Base-by-base conservation (phyloP, 2,113 vertebrate genomes). In the Lota lota region DNA sequence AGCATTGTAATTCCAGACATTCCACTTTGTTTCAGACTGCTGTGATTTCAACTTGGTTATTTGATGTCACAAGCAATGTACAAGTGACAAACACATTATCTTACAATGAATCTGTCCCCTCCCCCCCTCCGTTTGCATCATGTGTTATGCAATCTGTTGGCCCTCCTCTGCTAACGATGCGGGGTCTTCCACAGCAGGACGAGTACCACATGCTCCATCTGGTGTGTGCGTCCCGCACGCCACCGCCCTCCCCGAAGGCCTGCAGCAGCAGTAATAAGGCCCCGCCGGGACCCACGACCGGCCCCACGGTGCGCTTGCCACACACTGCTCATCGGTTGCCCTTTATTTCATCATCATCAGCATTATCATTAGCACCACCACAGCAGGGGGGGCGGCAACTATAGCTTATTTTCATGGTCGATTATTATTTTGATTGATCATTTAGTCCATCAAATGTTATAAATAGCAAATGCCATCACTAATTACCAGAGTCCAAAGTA, bases 181-280 rank as follows among this genome's bases (percentile, higher is more conserved):
- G 5, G 16, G 18, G 15, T 10, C 14, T 12, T 22, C 21, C 66
- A 19, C 84, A 93, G 92, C 91, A 93, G 72, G 92, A 93, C 8
- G 91, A 91, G 72, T 93, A 92, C 74, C 91, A 93, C 66, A 92
- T 92, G 89, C 87, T 93, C 81, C 92, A 93, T 74, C 85, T 93
- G 78, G 91, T 93, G 67, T 93, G 92, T 21, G 76, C 92, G 36
- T 91, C 87, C 0, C 77, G 85, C 20, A 91, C 85, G 1, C 90
- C 91, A 18, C 89, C 90, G 64, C 84, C 79, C 68, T 92, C 92
- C 72, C 91, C 91, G 1, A 85, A 88, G 82, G 79, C 78, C 50
- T 68, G 70, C 67, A 68, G 82, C 66, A 79, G 79, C 65, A 1
- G 73, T 64, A 88, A 83, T 74, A 89, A 83, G 83, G 68, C 84